Conservation (phyloP, 2,113 vertebrate species). For the Apistogramma diplotaenia region DNA sequence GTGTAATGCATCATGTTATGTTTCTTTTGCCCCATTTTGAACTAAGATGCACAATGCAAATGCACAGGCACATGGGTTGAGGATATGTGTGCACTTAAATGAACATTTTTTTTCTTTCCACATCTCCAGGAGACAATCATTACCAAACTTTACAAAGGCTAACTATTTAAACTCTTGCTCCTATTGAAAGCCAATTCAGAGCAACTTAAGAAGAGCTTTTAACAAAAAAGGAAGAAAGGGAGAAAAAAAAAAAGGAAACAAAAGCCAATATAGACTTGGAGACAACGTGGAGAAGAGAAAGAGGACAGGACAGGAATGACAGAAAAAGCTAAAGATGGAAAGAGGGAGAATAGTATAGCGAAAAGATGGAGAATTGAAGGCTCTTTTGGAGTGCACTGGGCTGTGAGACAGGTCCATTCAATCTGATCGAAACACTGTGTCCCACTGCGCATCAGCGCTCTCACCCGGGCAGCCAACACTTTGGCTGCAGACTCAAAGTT, state of each 20-base stretch:
- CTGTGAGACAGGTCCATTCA: conserved; percentile 80
- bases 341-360: conserved; percentile 49
- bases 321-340: conserved; percentile 41
- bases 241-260: conserved; percentile 46
- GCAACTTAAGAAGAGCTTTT: conserved; percentile 38
- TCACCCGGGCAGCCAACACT: conserved; percentile 76
- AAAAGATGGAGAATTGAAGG: conserved; percentile 58
- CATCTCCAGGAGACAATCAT: conserved; percentile 64
- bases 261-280: conserved; percentile 47
- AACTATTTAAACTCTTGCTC: conserved; percentile 75
- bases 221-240: conserved; percentile 37
- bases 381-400: conserved; percentile 77
- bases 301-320: conserved; percentile 55
- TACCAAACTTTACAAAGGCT: conserved; percentile 66
- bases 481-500: conserved; percentile 76
- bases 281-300: conserved; percentile 51
- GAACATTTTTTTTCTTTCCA: conserved; percentile 33
- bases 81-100: neutral
- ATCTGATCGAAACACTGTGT: conserved; percentile 71
- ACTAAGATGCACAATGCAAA: neutral
- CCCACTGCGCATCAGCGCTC: conserved; percentile 78
- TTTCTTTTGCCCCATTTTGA: neutral
- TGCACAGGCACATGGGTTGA: neutral
- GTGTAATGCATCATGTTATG: neutral
- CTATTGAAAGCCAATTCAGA: conserved; percentile 56